Percentiles rank a stretch among this genome's conserved stretches.
phyloP scores from a whole-genome alignment of 2,113 vertebrate species.

The Tringa solitaria region DNA sequence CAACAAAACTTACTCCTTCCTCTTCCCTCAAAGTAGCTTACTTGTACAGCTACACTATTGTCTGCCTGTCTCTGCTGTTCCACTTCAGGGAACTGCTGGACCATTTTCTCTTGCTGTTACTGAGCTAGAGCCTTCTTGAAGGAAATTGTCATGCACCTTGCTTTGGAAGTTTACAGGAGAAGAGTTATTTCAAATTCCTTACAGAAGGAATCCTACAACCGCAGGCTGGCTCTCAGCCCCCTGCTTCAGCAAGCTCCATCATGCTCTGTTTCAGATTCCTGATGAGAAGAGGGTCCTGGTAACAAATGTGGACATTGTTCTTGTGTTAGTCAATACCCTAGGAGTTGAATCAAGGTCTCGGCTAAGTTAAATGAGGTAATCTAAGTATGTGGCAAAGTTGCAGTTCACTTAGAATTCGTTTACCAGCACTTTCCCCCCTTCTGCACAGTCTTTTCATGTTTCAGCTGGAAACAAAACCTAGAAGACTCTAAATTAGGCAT shows the following conservation, averaged over 20 bases:
- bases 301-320: background rate
- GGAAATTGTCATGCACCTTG: background rate
- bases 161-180: background rate
- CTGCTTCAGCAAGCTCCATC: background rate
- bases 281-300: background rate
- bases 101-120: background rate
- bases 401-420: background rate
- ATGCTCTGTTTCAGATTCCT: background rate
- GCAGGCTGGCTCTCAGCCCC: rapidly evolving
- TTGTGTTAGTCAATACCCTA: background rate
- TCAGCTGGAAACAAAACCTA: background rate
- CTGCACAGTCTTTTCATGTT: background rate
- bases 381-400: background rate
- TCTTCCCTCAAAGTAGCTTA: background rate
- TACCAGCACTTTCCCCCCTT: background rate
- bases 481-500: background rate
- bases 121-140: background rate
- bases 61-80: background rate
- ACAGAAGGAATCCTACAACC: background rate
- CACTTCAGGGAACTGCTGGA: background rate
- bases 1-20: background rate
- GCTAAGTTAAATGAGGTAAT: background rate
- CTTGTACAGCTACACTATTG: background rate
- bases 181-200: background rate
- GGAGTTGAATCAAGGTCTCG: background rate